phyloP scores from a whole-genome alignment of 35 echinoderm and acorn worm genomes.

The Nesometra sesokonis region DNA sequence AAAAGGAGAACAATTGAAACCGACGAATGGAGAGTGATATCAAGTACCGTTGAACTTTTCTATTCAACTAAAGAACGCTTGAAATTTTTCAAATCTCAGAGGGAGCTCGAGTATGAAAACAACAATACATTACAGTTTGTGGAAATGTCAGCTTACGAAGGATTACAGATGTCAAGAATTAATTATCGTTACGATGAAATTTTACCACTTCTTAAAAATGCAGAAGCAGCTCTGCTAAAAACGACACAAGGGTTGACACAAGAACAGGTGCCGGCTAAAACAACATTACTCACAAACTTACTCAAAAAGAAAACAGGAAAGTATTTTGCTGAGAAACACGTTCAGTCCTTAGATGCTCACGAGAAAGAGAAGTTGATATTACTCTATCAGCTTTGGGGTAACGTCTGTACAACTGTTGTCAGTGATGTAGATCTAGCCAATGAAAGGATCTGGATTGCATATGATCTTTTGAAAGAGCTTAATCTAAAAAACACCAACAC shows the following conservation, averaged over 20 bases:
- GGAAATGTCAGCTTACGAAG: conserved; percentile 40
- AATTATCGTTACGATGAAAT: conserved; percentile 46
- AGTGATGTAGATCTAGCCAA: background rate
- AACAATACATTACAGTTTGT: conserved; percentile 39
- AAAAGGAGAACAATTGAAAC: background rate
- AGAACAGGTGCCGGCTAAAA: background rate
- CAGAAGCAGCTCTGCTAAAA: conserved; percentile 26
- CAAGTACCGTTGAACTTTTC: background rate
- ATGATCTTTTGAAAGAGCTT: background rate
- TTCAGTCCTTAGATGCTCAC: background rate
- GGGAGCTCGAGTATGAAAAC: background rate
- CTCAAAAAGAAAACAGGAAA: background rate
- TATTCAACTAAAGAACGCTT: background rate
- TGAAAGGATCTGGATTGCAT: background rate
- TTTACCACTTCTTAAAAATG: conserved; percentile 42
- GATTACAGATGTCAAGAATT: conserved; percentile 43
- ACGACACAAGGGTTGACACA: background rate
- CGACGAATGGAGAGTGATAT: background rate
- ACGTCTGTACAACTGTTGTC: background rate
- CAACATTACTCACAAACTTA: background rate
- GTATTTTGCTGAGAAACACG: background rate
- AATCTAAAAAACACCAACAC: background rate
- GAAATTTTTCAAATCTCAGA: background rate
- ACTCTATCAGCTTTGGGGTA: background rate
- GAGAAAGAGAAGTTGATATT: background rate